Evolutionary conservation across 2,113 vertebrate species (phyloP), one percentile per base, ranked within the genome.

Genomic region (Podarcis cretensis): DNA sequence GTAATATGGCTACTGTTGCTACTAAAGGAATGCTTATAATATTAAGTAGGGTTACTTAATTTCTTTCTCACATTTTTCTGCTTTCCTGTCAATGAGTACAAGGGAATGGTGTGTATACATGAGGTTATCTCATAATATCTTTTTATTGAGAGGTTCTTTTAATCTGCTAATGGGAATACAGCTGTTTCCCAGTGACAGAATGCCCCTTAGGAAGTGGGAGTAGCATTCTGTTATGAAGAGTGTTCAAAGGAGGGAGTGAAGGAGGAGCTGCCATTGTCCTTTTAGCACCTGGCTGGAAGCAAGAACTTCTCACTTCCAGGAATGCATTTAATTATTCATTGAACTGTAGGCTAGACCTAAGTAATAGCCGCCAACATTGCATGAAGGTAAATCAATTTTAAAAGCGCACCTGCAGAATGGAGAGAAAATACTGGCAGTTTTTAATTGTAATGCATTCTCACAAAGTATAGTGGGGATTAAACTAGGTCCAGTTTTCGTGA

Each of bases 261-360:
- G n/a, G 27, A 18, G 30, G 68, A 74, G 30, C 35, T 71, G 30
- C 30, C n/a, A 73, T 25, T 71, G 68, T 43, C 68, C 30, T 74
- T 9, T 35, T 74, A 57, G 21, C 68, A 84, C 43, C 68, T 73
- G 43, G 83, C 40, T 84, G 30, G 69, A 57, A 73, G 43, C 25
- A 74, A 35, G 30, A n/a, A 57, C 10, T 74, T 74, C 30, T 71
- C 69, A 74, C 71, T 74, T 84, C 48, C 43, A 59, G 69, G 69
- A 74, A 75, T 74, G 83, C 9, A 69, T 74, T 74, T 74, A 35
- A 84, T 84, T 84, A 84, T 25, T 74, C 43, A 84, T 25, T 74
- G 83, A 74, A 27, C 69, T 84, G 83, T 74, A 84, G 30, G 68
- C 16, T 73, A 73, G 40, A 59, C 43, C 74, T 84, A 84, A 84